Base-by-base conservation (phyloP, 2,113 vertebrate species). In the Artemisiospiza belli region DNA sequence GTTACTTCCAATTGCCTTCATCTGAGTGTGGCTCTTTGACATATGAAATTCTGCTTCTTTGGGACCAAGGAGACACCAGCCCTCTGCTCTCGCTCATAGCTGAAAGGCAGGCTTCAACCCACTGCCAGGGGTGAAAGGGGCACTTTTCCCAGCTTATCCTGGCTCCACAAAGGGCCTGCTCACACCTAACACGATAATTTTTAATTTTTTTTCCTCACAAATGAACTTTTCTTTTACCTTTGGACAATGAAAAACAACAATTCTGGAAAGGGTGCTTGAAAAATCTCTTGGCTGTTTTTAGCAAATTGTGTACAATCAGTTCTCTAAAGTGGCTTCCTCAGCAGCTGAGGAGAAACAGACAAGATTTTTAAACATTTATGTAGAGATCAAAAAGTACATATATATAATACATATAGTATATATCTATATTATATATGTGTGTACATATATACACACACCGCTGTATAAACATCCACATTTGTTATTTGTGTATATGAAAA, bases 1-100 rank as follows among this genome's bases (percentile, higher is more conserved):
- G 91, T 85, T 86, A 94, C 88, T 95, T 97, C 79, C 86, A 86
- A 94, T 96, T 94, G 94, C 90, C 79, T 91, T 94, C 88, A 91
- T 97, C 58, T 91, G 85, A 84, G 91, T 37, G 78, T 88, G 88
- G 83, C 95, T 97, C 93, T 97, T 87, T 97, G 95, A 97, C 91
- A 94, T 49, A 73, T 47, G 92, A 96, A 97, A 96, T 96, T 76
- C 80, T 33, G 21, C 63, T 95, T 13, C 37, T 91, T 90, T 12
- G 27, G 82, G 89, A 89, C 24, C 1, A 37, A 94, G 94, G 87
- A 95, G 68, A 92, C 75, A 73, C 44, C 67, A 78, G 79, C 66
- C 67, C 7, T 68, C 78, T 92, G 47, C 43, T 41, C 83, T 73
- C 1, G 0, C 81, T 76, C 35, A 7, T 23, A 13, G 24, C 74